Evolutionary conservation across 1,140 invertebrate genomes (phyloP), one percentile per base, ranked within the genome.

Genomic region (Himalopsyche phryganea): DNA sequence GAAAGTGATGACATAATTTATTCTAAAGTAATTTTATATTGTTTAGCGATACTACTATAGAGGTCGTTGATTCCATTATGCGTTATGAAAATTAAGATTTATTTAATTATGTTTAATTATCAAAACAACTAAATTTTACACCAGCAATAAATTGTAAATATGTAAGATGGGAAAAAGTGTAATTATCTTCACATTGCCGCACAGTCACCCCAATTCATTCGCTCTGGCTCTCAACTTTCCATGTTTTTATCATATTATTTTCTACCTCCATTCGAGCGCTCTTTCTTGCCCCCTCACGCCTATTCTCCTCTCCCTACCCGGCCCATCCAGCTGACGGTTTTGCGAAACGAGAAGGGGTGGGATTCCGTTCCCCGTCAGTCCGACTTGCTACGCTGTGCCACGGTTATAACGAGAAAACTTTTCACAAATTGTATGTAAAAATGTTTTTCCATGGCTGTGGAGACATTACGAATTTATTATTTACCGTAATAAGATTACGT

Each of bases 211-310:
- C 23, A 28, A 56, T 18, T 20, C 19, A 44, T 56, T 47, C 58
- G 45, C 53, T 52, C 56, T 54, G 61, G 47, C 61, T 54, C 51
- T 63, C 56, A 28, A 50, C 61, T 62, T 62, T 53, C 58, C 57
- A 52, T 58, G 61, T 63, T 63, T 63, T 63, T 63, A 63, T 63
- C 56, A 63, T 63, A 63, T 63, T 63, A 63, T 63, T 63, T 63
- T 63, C 61, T 52, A 62, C 60, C 55, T 62, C 55, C 55, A 57
- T 55, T 58, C 52, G 55, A 56, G 52, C 60, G 55, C 55, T 51
- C 60, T 58, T 58, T 62, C 60, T 61, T 61, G n/a, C 23, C 23
- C 23, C 23, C 23, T 28, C 50, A 15, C 45, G 13, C 51, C 17
- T n/a, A 9, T 10, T 19, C 17, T 7, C 52, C 42, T 17, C 19